Evolutionary conservation across 2,888 invertebrate genomes (phyloP), one percentile per base, ranked within the genome.

Genomic region (Ametastegia equiseti): DNA sequence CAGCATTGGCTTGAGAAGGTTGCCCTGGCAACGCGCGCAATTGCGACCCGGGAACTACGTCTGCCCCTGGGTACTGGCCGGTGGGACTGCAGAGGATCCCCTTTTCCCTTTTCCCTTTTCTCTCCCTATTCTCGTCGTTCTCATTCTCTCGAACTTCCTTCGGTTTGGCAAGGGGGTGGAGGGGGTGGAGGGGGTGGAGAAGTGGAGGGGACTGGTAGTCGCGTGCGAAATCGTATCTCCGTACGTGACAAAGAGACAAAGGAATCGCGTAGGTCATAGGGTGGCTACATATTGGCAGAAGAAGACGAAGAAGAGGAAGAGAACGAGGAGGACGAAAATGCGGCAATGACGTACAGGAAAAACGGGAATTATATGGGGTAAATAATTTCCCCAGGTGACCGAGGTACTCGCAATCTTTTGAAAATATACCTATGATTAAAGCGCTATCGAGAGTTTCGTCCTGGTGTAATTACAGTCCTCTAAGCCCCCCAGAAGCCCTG

Each of bases 171-270:
- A 19, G 19, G 39, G 19, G 50, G 47, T 7, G 30, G 73, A 15
- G 2, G 47, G 42, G 50, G 47, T 7, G 30, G 73, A 15, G 2
- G 47, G 42, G 13, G 47, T 13, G 47, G 47, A 47, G 13, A 47
- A 47, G 47, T 47, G 13, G 60, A n/a, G 15, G 15, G 19, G 57
- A 11, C 23, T 57, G 19, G 39, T n/a, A 54, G 77, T 57, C 77
- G 77, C 77, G 77, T 77, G 77, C 77, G 19, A 77, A 77, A 77
- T 13, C 77, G 57, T 77, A 77, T 57, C 77, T 77, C 57, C 77
- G 77, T 77, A 57, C 77, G 57, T 77, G 77, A 77, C 77, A 33
- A 57, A 77, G 77, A 77, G 77, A 77, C 77, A 77, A 77, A 77
- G 77, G 77, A 73, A 73, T 77, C 77, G 54, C 77, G 23, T 30